Evolutionary conservation across 2,797 vertebrate species (phyloP), one percentile per base, ranked within the genome.

Genomic region (Poeciliopsis paucimaculata): DNA sequence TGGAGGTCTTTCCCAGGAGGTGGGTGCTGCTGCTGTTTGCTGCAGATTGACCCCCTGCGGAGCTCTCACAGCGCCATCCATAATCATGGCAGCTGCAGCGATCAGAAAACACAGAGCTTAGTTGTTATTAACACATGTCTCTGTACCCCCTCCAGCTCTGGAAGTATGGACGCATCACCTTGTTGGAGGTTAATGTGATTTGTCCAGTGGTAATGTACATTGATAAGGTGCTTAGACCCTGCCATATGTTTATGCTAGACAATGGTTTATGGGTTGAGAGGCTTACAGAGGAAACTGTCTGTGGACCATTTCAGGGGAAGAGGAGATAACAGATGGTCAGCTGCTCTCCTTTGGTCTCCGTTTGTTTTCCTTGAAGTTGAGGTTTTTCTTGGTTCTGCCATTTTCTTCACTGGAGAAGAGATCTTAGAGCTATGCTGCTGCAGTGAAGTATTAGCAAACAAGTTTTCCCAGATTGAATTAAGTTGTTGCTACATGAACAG

Each of bases 231-330:
- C 93, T 96, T 95, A 95, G 89, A 75, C 82, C 49, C 72, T 2
- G 82, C 92, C 96, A 96, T 96, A 95, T 96, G 96, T 89, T 93
- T 82, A 77, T 72, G 81, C 82, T 79, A 93, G 94, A 94, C 90
- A 83, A 81, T 92, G 89, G 91, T 88, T 88, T 91, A 79, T 81
- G 89, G 86, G 71, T 51, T 89, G 88, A 91, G 89, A 86, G 90
- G 93, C 92, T 95, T 94, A 94, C 31, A 70, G 75, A 75, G 88
- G 75, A 84, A 87, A 79, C 85, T 89, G 93, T 93, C 93, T 93
- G 88, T 82, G 86, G 84, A 66, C 78, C 77, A 82, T 76, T 39
- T 49, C 76, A 70, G 47, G 51, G 83, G 78, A 79, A 15, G 66
- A 82, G 79, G 81, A 64, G 55, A 79, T 47, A 62, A 26, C 93